Percentiles rank a stretch among this genome's conserved stretches.
Evolutionary conservation across 1,140 invertebrate species (phyloP).

Genomic region (Nasonia longicornis): DNA sequence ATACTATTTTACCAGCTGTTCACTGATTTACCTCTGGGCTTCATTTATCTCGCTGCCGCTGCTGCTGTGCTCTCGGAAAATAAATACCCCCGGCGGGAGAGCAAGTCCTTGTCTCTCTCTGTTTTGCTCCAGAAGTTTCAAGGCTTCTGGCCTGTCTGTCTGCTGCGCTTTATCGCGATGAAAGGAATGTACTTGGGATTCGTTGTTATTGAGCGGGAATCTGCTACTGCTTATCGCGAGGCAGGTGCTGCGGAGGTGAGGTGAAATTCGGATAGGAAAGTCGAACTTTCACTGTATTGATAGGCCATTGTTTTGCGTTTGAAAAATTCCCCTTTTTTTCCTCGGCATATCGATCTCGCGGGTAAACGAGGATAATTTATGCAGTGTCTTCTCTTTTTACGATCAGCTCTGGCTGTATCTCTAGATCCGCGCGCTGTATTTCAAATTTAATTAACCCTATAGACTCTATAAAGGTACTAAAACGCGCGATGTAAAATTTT

Average conservation of each 20-base stretch:
- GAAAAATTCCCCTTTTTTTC: not conserved
- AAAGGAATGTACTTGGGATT: constrained; percentile 6
- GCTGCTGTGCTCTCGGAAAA: constrained; percentile 7
- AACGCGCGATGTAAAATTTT: not conserved
- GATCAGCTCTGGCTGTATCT: not conserved
- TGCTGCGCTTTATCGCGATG: not conserved
- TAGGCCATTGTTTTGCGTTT: not conserved
- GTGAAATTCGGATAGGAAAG: not conserved
- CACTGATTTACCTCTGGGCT: constrained; percentile 24
- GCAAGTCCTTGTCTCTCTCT: constrained; percentile 21
- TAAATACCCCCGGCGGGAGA: not conserved
- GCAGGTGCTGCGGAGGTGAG: not conserved
- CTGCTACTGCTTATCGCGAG: not conserved
- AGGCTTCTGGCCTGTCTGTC: not conserved
- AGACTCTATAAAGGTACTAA: not conserved
- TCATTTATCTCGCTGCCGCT: not conserved
- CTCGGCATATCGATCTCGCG: too few relatives aligned
- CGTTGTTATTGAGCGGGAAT: not conserved
- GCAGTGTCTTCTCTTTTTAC: not conserved
- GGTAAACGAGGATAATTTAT: too few relatives aligned
- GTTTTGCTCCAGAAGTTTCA: constrained; percentile 38
- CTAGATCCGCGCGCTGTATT: not conserved
- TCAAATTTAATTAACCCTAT: not conserved
- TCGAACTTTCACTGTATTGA: not conserved
- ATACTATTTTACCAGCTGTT: constrained; percentile 46